phyloP scores from a whole-genome alignment of 2,113 vertebrate species.

The Mastomys coucha region DNA sequence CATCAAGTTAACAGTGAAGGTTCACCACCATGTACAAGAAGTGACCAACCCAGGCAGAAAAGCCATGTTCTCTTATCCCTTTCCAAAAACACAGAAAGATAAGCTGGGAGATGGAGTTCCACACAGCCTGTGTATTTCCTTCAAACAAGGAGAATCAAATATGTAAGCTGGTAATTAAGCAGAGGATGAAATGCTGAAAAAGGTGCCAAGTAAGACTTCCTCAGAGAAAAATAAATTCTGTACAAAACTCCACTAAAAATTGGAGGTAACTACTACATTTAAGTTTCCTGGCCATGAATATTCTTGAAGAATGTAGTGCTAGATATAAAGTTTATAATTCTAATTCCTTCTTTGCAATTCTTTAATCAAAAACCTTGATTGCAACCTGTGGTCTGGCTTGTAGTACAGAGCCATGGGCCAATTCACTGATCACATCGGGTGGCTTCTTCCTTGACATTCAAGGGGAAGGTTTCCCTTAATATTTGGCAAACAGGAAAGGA shows the following conservation, averaged over 20 bases:
- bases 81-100: not conserved
- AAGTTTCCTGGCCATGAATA: slow-evolving; percentile 5
- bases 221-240: not conserved
- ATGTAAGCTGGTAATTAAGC: slow-evolving; percentile 41
- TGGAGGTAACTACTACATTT: not conserved
- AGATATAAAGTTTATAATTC: slow-evolving; percentile 7
- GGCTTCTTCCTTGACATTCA: not conserved
- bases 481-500: not conserved
- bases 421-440: not conserved
- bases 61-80: not conserved
- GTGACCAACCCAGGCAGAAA: slow-evolving; percentile 8
- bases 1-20: not conserved
- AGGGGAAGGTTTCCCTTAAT: slow-evolving; percentile 21
- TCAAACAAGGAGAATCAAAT: slow-evolving; percentile 34
- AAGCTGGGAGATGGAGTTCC: not conserved
- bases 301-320: slow-evolving; percentile 26
- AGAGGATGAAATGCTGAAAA: not conserved
- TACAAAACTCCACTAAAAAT: slow-evolving; percentile 38
- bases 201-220: slow-evolving; percentile 13
- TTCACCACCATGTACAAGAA: not conserved
- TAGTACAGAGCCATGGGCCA: not conserved
- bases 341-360: not conserved
- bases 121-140: not conserved
- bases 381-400: not conserved
- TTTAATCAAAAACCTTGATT: not conserved